Base-by-base conservation (phyloP, 2,797 vertebrate species). In the Sebastes vulpes region DNA sequence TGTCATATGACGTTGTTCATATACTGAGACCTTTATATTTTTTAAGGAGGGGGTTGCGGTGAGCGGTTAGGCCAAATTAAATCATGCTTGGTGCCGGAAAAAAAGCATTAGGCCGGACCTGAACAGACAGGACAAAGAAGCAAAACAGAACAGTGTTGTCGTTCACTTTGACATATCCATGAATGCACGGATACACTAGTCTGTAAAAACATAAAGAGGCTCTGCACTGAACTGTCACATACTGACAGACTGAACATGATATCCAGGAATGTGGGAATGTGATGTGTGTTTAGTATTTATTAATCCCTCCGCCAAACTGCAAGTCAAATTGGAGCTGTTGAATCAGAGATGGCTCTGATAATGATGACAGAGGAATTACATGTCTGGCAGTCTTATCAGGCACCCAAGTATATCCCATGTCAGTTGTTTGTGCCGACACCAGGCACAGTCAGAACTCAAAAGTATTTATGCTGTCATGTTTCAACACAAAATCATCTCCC, bases 391-490 rank as follows among this genome's bases (percentile, higher is more conserved):
- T 79, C 82, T 88, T 86, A 90, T 92, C 81, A 79, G 80, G 70
- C 81, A 60, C 23, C 42, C 88, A 88, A 92, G 88, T 92, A 82
- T 78, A 86, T 92, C 86, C 74, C 59, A 76, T 90, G 89, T 93
- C 92, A 93, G 75, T 81, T 81, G 82, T 91, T 89, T 90, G 78
- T 72, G 63, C 59, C 29, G 42, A 82, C 73, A 79, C 59, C 25
- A 3, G 79, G 75, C 87, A 79, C 85, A 86, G 77, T 87, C 81
- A 67, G 71, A 83, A 85, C 89, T 80, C 85, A 92, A 88, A 88
- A 89, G 92, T 93, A 89, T 91, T 95, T 93, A 93, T 88, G 87
- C 86, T 93, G 92, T 93, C 93, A 94, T 64, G 59, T 81, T 89
- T 79, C 83, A 73, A 84, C 79, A 73, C 78, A 87, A 91, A 88